Conservation (phyloP, 2,797 vertebrate species). For the Squalus acanthias region DNA sequence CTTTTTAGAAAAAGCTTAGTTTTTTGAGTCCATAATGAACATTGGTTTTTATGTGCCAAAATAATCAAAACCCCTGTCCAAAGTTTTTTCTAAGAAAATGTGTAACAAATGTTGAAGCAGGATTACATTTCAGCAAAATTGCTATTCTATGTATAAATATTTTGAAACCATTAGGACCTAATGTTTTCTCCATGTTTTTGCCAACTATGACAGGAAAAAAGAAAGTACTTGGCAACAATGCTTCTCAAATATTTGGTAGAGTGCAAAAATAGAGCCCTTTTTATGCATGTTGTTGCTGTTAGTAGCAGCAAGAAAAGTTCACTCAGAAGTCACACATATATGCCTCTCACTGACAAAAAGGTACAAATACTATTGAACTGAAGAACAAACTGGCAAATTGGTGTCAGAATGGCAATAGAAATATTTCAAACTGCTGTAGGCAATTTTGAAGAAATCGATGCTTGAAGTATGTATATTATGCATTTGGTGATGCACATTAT, state of each 20-base stretch:
- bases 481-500: neutral
- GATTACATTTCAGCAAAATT: neutral
- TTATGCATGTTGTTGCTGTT: neutral
- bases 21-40: neutral
- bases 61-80: neutral
- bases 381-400: neutral
- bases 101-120: neutral
- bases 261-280: slow-evolving; percentile 3
- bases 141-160: neutral
- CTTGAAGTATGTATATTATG: neutral
- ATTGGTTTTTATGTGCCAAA: neutral
- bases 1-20: neutral
- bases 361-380: neutral
- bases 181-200: slow-evolving; percentile 8
- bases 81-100: neutral
- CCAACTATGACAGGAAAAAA: slow-evolving; percentile 1
- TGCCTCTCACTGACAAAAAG: neutral
- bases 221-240: neutral
- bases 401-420: neutral
- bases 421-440: neutral
- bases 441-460: neutral
- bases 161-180: neutral
- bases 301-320: neutral
- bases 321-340: neutral
- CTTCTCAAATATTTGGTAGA: slow-evolving; percentile 17